Evolutionary conservation across 2,888 invertebrate genomes (phyloP), one percentile per base, ranked within the genome.

Genomic region (Eupithecia dodoneata): DNA sequence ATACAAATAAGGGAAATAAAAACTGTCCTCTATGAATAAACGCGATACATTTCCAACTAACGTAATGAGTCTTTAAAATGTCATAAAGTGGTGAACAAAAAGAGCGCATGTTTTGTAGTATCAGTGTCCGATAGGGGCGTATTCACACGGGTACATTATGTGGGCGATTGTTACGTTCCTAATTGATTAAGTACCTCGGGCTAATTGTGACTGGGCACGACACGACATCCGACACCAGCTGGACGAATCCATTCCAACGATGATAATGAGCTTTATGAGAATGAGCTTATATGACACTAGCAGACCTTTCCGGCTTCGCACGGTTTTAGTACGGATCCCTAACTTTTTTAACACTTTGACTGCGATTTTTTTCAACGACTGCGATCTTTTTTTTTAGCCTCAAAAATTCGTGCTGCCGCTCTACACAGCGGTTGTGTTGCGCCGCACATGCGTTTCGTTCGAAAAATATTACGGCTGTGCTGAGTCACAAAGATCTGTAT

Each of bases 151-250:
- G 85, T 85, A 84, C 87, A 87, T 89, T 83, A 94, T 94, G 93
- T 85, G 94, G 94, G 94, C 90, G 90, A 94, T 94, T 94, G 94
- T 94, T 94, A 94, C 90, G 90, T 84, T 84, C 89, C 91, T 94
- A 94, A 94, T 94, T 94, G 95, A 93, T 93, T 93, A 94, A 94
- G 92, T 93, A 94, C 91, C 87, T 84, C 89, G 87, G 86, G 86
- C 92, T 94, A 94, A 95, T 94, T 92, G 94, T 83, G 81, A 76
- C 82, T 85, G 87, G 90, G 90, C 94, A 94, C 92, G 90, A 90
- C 94, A 94, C 92, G 94, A 90, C 88, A 94, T 88, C 80, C n/a
- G 45, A 71, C 18, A 41, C 47, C 72, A 69, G 65, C 83, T 76
- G 55, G 63, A 10, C 45, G n/a, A 70, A 18, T 69, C 66, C 0